Base-by-base conservation (phyloP, 2,888 invertebrate genomes). In the Drosophila neonasuta region DNA sequence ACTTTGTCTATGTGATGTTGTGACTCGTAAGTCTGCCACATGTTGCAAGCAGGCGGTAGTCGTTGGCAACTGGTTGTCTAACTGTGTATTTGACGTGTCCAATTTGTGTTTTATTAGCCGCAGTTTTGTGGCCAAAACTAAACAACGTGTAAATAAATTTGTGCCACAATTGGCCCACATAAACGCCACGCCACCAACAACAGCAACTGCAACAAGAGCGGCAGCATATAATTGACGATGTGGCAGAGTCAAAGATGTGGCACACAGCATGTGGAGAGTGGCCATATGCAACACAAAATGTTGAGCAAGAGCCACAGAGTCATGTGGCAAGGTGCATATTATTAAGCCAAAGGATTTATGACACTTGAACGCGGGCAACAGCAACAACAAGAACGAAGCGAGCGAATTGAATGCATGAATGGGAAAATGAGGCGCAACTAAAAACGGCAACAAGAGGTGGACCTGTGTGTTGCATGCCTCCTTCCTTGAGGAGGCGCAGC, bases 301-400 rank as follows among this genome's bases (percentile, higher is more conserved):
- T 30, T 41, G 42, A 39, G 49, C 58, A 45, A 55, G 30, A 29
- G 39, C 46, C 36, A 39, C 36, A 56, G 48, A 56, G 48, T 32
- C 61, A 48, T 54, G 54, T 49, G 67, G 88, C 77, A 86, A 88
- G 89, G 89, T 89, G 89, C 88, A 89, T 89, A 89, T 86, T 89
- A 89, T 88, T 88, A 88, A 83, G 76, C 77, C 77, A 72, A 82
- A 88, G 88, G 86, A 89, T 89, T 89, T 89, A 89, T 89, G 89
- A 88, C 89, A 88, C 84, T 81, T 78, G 78, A 77, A 81, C 58
- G 80, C 76, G 74, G 65, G 66, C 72, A 81, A 56, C 67, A 79
- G 30, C 69, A 77, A 44, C 58, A 63, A n/a, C 29, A 61, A 15
- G 2, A 15, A 29, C 39, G 62, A 20, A 13, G 13, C 13, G 36